Conservation (phyloP, 2,113 vertebrate genomes). For the Microcebus ravelobensis region DNA sequence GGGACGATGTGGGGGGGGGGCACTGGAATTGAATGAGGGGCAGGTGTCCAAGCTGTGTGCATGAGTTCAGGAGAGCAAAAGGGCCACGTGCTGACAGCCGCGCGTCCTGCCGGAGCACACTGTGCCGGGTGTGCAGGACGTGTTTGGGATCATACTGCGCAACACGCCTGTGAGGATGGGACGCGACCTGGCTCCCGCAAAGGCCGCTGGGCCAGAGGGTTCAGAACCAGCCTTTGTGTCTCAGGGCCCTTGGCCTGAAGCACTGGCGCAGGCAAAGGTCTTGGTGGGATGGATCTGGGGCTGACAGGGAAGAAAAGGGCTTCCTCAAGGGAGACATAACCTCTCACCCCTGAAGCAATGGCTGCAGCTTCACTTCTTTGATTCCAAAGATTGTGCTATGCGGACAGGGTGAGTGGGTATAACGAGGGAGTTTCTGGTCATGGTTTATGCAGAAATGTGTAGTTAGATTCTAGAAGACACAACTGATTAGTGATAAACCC, state of each 20-base stretch:
- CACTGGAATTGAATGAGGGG: neutral
- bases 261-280: too few relatives aligned
- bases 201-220: neutral
- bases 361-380: neutral
- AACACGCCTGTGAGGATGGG: accelerated
- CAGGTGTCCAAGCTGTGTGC: neutral
- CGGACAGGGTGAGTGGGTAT: neutral
- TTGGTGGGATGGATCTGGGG: too few relatives aligned
- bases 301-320: accelerated
- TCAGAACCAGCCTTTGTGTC: neutral
- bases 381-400: neutral
- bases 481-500: neutral
- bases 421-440: neutral
- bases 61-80: neutral
- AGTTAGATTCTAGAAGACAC: neutral
- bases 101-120: accelerated
- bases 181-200: accelerated
- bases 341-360: neutral
- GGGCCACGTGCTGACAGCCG: accelerated
- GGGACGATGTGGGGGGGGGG: too few relatives aligned
- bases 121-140: accelerated
- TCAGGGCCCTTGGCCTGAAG: neutral
- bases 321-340: neutral
- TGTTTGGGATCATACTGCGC: accelerated
- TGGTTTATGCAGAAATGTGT: neutral